A percentile compares a stretch with the other conserved stretches of the same genome.
Evolutionary conservation across 2,797 vertebrate genomes (phyloP).

Genomic region (Emys orbicularis): DNA sequence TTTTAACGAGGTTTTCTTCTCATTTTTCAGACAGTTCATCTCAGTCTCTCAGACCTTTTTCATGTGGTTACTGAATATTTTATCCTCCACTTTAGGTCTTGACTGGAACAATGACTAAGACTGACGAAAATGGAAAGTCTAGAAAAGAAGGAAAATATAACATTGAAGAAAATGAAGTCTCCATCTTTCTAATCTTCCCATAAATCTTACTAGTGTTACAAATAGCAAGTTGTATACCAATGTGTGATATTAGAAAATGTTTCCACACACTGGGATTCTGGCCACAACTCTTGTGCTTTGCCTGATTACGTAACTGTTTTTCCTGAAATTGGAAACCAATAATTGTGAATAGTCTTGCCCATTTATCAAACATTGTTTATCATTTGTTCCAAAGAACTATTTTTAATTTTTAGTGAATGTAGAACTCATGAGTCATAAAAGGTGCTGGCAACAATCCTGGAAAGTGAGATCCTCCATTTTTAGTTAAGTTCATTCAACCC

Average conservation of each 20-base stretch:
- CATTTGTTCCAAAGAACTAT: background rate
- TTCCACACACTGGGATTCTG: slow-evolving; percentile 59
- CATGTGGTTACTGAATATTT: slow-evolving; percentile 7
- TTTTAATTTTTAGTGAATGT: background rate
- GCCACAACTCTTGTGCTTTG: background rate
- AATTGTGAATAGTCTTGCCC: background rate
- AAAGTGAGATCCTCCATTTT: background rate
- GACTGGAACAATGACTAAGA: slow-evolving; percentile 62
- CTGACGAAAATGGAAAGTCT: slow-evolving; percentile 67
- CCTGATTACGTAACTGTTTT: slow-evolving; percentile 41
- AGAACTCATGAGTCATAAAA: background rate
- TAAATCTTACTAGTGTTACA: slow-evolving; percentile 49
- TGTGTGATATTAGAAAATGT: slow-evolving; percentile 66
- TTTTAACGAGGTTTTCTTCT: background rate
- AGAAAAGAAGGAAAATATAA: slow-evolving; percentile 65
- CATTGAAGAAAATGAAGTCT: slow-evolving; percentile 49
- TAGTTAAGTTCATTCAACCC: background rate
- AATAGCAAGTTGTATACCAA: slow-evolving; percentile 70
- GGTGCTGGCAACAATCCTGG: background rate
- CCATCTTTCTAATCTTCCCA: slow-evolving; percentile 66
- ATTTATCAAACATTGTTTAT: background rate
- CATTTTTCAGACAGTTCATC: background rate
- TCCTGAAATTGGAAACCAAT: slow-evolving; percentile 34
- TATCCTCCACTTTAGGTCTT: slow-evolving; percentile 26
- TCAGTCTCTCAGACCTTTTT: background rate